Evolutionary conservation across 1,140 invertebrate species (phyloP).

Genomic region (Drosophila quadrilineata): DNA sequence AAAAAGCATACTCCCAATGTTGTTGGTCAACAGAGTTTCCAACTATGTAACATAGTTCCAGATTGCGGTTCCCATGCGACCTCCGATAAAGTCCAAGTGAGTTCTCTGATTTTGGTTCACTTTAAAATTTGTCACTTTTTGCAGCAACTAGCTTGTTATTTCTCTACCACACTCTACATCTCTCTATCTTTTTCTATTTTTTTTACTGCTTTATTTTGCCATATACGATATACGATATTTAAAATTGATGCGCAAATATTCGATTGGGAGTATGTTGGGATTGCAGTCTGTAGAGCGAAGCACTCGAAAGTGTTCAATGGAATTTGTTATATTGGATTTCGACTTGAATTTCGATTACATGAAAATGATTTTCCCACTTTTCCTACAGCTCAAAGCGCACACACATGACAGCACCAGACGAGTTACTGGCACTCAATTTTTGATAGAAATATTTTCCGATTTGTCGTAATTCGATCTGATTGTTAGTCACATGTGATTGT

Average conservation of each 20-base stretch:
- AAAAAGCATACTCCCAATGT: too few species aligned
- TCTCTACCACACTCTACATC: too few species aligned
- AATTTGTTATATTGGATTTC: conserved; percentile 53
- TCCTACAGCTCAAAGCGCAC: background rate
- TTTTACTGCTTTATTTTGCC: background rate
- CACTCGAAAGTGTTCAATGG: conserved; percentile 27
- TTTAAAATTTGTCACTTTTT: conserved; percentile 4
- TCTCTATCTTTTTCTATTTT: too few species aligned
- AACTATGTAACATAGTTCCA: too few species aligned
- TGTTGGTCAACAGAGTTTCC: conserved; percentile 13
- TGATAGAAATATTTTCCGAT: conserved; percentile 1
- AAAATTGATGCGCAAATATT: conserved; percentile 11
- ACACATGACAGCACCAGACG: background rate
- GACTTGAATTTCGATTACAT: conserved; percentile 21
- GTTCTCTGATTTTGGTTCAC: background rate
- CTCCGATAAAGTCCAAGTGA: background rate
- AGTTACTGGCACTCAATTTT: conserved; percentile 1
- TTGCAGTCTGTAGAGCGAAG: background rate
- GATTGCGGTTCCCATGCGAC: background rate
- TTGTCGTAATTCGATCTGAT: background rate
- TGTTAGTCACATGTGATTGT: too few species aligned
- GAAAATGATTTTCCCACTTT: conserved; percentile 31
- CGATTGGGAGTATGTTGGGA: background rate
- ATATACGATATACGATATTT: background rate
- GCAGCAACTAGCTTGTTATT: background rate